Conservation (phyloP, 1,140 invertebrate genomes). For the Belonocnema kinseyi region DNA sequence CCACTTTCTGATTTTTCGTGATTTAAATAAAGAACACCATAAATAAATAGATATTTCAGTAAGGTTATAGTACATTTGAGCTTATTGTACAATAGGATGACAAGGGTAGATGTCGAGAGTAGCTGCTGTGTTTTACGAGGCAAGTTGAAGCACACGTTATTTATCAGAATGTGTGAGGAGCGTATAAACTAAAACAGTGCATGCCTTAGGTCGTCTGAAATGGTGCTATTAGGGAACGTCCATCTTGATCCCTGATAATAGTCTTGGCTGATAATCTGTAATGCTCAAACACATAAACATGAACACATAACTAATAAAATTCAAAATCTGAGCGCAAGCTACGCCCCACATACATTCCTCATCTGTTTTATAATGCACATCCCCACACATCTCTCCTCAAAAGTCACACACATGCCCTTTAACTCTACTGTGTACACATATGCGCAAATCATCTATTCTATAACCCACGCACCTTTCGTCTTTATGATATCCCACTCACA, state of each 20-base stretch:
- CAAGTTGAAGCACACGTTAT: conserved; percentile 32
- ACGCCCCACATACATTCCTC: too few species aligned
- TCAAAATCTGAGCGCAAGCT: too few species aligned
- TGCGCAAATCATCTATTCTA: too few species aligned
- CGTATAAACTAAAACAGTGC: conserved; percentile 41
- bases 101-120: not conserved
- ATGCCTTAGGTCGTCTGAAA: conserved; percentile 22
- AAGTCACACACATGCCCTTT: too few species aligned
- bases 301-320: not conserved
- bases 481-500: too few species aligned
- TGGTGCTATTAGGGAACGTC: conserved; percentile 8
- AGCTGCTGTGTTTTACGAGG: not conserved
- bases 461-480: too few species aligned
- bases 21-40: too few species aligned
- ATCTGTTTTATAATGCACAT: too few species aligned
- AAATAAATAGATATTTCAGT: not conserved
- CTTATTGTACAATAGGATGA: not conserved
- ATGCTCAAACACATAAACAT: conserved; percentile 26
- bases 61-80: not conserved
- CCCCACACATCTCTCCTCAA: too few species aligned
- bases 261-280: not conserved
- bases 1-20: too few species aligned
- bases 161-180: conserved; percentile 20
- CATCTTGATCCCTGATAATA: not conserved
- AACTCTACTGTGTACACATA: too few species aligned